Base-by-base conservation (phyloP, 2,888 invertebrate genomes). In the Lydus trimaculatus region DNA sequence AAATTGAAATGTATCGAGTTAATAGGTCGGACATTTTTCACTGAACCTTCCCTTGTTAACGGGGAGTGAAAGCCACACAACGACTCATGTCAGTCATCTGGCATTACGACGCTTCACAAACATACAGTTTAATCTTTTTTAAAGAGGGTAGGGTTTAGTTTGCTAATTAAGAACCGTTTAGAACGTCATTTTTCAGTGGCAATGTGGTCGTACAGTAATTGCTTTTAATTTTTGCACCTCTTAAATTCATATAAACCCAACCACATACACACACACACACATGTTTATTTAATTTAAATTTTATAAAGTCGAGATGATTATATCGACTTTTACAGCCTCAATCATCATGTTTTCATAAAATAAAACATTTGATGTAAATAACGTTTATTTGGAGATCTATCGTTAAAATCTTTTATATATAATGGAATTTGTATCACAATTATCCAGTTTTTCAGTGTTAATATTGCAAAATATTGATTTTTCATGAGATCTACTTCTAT, bases 161-260 rank as follows among this genome's bases (percentile, higher is more conserved):
- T 82, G 79, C 85, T 85, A 85, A 85, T 85, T 85, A 85, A 85
- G 85, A 84, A 84, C 84, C 84, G 84, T 85, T 85, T 84, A 84
- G 82, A 83, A 84, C 80, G 84, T 84, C 84, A 85, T 85, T 85
- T 84, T 83, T 84, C 83, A 81, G 83, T 83, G 77, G 73, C 73
- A 75, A 68, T 74, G 70, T 71, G 63, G 48, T 66, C 76, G 72
- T 28, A 56, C 67, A 69, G 73, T 79, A 80, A 80, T 80, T 81
- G 78, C 77, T 77, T 81, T 79, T 79, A 80, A 79, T 80, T 81
- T 78, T 80, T 79, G 72, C 78, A 74, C 74, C 78, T 76, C 74
- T 78, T 78, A 76, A 74, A 72, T 72, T 72, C 66, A 15, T 25
- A 56, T 65, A 58, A 20, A 2, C 28, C 33, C 28, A 15, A 9